These are phyloP conservation scores for Hylaeus anthracinus DNA, from an alignment of 1,140 invertebrate species.

Conservation along the genomic window DNA sequence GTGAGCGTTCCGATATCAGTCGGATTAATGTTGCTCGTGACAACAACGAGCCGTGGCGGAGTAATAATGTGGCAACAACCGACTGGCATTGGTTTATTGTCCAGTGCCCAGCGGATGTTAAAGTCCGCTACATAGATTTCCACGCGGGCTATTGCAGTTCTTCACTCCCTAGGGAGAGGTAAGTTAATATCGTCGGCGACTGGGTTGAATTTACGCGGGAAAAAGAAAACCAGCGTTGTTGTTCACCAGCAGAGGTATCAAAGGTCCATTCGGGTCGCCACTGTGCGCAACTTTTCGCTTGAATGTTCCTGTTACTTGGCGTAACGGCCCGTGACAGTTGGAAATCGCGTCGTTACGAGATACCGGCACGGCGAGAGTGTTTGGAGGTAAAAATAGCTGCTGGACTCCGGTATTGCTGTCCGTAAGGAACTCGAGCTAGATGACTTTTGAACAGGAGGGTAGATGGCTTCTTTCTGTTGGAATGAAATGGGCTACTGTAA, in stretches of 20 bases:
- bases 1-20: constrained; percentile 18
- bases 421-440: too few species aligned
- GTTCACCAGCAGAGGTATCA: neutral
- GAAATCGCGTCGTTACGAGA: too few species aligned
- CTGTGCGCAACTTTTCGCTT: too few species aligned
- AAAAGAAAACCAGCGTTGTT: neutral
- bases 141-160: neutral
- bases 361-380: too few species aligned
- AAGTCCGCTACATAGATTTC: constrained; percentile 32
- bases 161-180: neutral
- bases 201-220: constrained; percentile 19
- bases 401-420: too few species aligned
- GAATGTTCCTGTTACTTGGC: too few species aligned
- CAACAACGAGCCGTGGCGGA: constrained; percentile 15
- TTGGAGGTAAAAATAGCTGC: too few species aligned
- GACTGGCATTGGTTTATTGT: constrained; percentile 18
- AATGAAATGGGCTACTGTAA: too few species aligned
- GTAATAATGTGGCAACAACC: constrained; percentile 22
- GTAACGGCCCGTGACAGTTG: too few species aligned
- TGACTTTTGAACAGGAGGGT: too few species aligned
- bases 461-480: too few species aligned
- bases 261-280: too few species aligned
- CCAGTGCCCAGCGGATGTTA: constrained; percentile 19
- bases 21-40: constrained; percentile 26
- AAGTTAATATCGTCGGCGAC: constrained; percentile 27